These are phyloP conservation scores for Hemicrepidius hirtus DNA, from an alignment of 2,888 invertebrate species.

Conservation along the genomic window DNA sequence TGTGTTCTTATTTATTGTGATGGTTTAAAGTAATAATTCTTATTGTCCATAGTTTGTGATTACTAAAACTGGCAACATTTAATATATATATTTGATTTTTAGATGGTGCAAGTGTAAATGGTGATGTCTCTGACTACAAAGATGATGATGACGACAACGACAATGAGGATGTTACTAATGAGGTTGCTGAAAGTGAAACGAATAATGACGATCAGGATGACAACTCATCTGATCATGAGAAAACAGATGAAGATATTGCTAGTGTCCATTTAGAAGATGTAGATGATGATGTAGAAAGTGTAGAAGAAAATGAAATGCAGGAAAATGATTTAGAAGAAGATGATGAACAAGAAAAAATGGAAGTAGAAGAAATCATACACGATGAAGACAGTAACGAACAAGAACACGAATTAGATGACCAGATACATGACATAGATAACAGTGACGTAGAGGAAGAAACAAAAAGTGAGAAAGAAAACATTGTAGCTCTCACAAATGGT, in stretches of 20 bases:
- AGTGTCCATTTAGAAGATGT: slow-evolving; percentile 57
- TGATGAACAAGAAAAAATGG: slow-evolving; percentile 61
- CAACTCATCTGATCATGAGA: slow-evolving; percentile 50
- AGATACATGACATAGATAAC: slow-evolving; percentile 38
- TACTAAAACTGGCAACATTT: not conserved
- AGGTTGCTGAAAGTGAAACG: slow-evolving; percentile 55
- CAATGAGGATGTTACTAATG: slow-evolving; percentile 52
- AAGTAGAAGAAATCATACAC: slow-evolving; percentile 46
- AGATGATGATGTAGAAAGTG: slow-evolving; percentile 59
- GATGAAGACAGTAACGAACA: slow-evolving; percentile 50
- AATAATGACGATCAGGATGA: slow-evolving; percentile 62
- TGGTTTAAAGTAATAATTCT: too few species aligned
- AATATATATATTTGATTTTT: slow-evolving; percentile 41
- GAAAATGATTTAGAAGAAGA: slow-evolving; percentile 63
- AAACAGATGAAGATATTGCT: slow-evolving; percentile 52
- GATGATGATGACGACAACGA: slow-evolving; percentile 61
- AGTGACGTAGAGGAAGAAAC: slow-evolving; percentile 54
- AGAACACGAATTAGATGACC: slow-evolving; percentile 47
- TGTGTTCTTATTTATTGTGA: too few species aligned
- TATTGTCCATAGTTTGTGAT: too few species aligned
- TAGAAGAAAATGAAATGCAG: slow-evolving; percentile 60
- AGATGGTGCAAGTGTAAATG: slow-evolving; percentile 64
- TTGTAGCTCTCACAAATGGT: slow-evolving; percentile 49
- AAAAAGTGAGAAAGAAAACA: slow-evolving; percentile 49
- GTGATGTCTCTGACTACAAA: slow-evolving; percentile 64